Base-by-base conservation (phyloP, 2,797 vertebrate genomes). In the Gadopsis bispinosus region DNA sequence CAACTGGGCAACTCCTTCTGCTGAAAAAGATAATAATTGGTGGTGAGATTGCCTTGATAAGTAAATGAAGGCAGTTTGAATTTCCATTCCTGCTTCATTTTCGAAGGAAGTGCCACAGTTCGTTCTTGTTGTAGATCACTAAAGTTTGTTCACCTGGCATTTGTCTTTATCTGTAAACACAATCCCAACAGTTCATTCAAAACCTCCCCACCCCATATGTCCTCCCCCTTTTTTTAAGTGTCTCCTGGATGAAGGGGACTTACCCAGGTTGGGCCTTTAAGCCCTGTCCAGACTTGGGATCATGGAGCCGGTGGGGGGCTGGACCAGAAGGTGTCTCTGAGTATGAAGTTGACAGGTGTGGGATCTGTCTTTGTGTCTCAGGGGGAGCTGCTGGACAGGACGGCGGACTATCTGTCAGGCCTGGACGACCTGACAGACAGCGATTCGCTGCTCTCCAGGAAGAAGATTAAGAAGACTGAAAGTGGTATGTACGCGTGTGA, bases 381-480 rank as follows among this genome's bases (percentile, higher is more conserved):
- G 97, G 97, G 97, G 95, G 97, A 97, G 95, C 95, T 98, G 95
- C 95, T 97, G 95, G 98, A 98, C 91, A 96, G 96, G 94, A 95
- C 97, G 89, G 96, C 93, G 88, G 97, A 98, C 96, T 98, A 97
- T 96, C 97, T 98, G 97, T 98, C 98, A 94, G 97, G 97, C 95
- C 95, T 97, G 70, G 97, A 98, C 66, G 97, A 98, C 95, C 96
- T 98, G 97, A 96, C 97, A 92, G 97, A 99, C 95, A 97, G 96
- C 13, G 97, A 99, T 69, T 97, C 97, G 90, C 97, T 97, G 95
- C 96, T 98, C 93, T 96, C 96, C 94, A 96, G 97, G 94, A 99
- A 99, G 97, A 99, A 99, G 97, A 99, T 99, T 94, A 99, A 99
- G 97, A 99, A 99, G 97, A 99, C 97, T 87, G 98, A 99, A 96